phyloP scores from a whole-genome alignment of 2,113 vertebrate species.

The Lagenorhynchus albirostris region DNA sequence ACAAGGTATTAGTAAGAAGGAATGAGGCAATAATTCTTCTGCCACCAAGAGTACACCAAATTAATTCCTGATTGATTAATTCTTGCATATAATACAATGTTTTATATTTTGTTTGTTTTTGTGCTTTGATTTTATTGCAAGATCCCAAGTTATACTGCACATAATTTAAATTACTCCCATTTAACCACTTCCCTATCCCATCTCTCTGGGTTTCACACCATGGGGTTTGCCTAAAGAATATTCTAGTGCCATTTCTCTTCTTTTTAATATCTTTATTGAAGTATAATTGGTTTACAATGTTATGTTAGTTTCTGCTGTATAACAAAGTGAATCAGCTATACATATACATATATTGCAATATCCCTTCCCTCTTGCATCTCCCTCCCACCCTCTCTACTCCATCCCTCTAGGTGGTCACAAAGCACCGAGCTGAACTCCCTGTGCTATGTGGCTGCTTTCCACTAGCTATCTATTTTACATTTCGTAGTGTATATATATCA shows the following conservation, averaged over 20 bases:
- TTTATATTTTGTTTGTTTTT: background rate
- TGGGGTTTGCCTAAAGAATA: background rate
- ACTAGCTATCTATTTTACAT: too few species aligned
- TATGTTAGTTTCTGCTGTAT: too few species aligned
- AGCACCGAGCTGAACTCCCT: too few species aligned
- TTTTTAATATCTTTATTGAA: background rate
- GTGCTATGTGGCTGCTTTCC: too few species aligned
- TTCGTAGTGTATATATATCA: too few species aligned
- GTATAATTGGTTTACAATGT: too few species aligned
- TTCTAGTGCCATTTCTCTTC: background rate
- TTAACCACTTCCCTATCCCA: background rate
- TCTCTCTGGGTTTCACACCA: too few species aligned
- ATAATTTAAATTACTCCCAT: background rate
- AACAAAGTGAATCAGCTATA: too few species aligned
- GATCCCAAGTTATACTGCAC: background rate
- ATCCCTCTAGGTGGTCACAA: too few species aligned
- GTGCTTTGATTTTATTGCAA: background rate
- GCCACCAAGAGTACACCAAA: background rate
- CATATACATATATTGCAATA: too few species aligned
- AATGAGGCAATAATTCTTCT: background rate
- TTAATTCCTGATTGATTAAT: background rate
- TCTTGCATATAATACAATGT: background rate
- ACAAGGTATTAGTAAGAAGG: conserved; percentile 1
- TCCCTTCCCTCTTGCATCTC: too few species aligned
- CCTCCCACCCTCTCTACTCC: too few species aligned